Evolutionary conservation across 2,888 invertebrate species (phyloP).

Genomic region (Steromphala cineraria): DNA sequence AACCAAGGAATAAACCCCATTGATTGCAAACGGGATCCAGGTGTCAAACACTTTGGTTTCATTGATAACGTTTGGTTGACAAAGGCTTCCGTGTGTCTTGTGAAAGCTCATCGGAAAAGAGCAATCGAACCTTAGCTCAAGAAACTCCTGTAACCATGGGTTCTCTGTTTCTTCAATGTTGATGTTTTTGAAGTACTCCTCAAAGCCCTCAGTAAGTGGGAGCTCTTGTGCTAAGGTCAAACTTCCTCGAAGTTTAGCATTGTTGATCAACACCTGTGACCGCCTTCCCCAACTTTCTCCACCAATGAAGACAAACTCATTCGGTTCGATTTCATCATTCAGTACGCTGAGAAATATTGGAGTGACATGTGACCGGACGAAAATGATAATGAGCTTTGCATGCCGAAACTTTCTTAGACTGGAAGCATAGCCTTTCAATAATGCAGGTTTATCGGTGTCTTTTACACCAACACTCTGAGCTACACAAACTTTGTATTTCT

Average conservation of each 20-base stretch:
- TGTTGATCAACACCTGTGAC: background rate
- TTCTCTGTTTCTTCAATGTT: background rate
- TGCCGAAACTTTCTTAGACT: background rate
- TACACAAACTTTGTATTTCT: background rate
- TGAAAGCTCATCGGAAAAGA: background rate
- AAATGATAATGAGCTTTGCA: background rate
- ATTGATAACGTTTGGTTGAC: background rate
- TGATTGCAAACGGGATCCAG: conserved; percentile 14
- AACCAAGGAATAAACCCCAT: background rate
- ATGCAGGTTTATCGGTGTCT: background rate
- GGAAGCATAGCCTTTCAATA: background rate
- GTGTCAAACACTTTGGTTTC: background rate
- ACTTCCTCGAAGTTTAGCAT: background rate
- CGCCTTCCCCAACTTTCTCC: conserved; percentile 1
- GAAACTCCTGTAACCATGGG: conserved; percentile 1
- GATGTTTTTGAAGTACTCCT: background rate
- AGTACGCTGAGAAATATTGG: background rate
- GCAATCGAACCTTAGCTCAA: background rate
- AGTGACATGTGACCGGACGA: background rate
- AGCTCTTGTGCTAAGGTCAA: background rate
- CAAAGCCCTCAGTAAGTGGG: background rate
- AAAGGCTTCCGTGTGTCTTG: background rate
- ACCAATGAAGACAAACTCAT: conserved; percentile 12
- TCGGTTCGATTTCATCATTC: background rate
- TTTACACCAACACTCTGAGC: background rate